phyloP scores from a whole-genome alignment of 2,888 invertebrate genomes.

The Clivina fossor region DNA sequence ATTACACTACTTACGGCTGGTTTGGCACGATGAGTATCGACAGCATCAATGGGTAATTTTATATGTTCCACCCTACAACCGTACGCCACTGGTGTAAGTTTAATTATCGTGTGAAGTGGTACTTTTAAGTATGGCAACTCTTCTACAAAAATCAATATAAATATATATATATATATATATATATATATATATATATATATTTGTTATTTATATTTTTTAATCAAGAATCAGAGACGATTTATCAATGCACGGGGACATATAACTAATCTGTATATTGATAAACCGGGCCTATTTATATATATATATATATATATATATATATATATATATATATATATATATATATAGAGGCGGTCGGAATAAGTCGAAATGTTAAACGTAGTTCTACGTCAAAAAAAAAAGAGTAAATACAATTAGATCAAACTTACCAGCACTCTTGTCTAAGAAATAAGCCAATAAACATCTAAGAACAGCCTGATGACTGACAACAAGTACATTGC shows the following conservation, averaged over 20 bases:
- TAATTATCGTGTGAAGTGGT: conserved; percentile 93
- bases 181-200: too few relatives aligned
- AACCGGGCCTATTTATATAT: too few relatives aligned
- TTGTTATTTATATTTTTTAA: too few relatives aligned
- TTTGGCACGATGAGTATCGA: conserved; percentile 94
- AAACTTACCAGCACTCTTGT: conserved; percentile 87
- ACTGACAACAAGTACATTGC: conserved; percentile 92
- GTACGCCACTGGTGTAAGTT: conserved; percentile 96
- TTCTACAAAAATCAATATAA: conserved; percentile 66
- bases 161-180: neutral
- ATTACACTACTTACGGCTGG: conserved; percentile 65
- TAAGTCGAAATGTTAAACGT: too few relatives aligned
- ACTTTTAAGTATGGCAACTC: conserved; percentile 89
- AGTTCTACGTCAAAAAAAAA: too few relatives aligned
- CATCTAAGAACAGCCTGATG: conserved; percentile 97
- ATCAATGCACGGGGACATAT: too few relatives aligned
- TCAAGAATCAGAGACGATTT: too few relatives aligned
- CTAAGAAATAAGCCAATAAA: conserved; percentile 95
- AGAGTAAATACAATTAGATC: too few relatives aligned
- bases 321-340: too few relatives aligned
- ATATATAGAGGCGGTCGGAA: too few relatives aligned
- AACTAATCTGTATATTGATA: too few relatives aligned
- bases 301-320: too few relatives aligned
- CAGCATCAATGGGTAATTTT: conserved; percentile 87
- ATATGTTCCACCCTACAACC: conserved; percentile 97